phyloP scores from a whole-genome alignment of 2,888 invertebrate species.

The Chironomus tentans region DNA sequence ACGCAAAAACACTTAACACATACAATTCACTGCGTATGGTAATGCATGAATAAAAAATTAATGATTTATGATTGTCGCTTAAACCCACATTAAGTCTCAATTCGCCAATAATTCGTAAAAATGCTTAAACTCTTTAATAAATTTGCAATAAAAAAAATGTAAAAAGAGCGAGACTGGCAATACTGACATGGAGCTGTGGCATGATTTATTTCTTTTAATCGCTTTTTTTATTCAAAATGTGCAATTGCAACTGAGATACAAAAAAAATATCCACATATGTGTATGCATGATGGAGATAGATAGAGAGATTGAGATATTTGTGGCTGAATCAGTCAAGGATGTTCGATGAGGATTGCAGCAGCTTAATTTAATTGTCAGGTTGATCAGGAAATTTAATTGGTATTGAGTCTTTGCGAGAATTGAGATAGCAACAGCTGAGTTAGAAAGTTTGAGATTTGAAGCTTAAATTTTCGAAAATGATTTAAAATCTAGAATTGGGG shows the following conservation, averaged over 20 bases:
- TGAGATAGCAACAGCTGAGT: too few relatives aligned
- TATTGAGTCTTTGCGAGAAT: too few relatives aligned
- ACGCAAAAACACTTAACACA: slow-evolving; percentile 24
- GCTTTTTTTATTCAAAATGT: not conserved
- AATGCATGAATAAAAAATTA: not conserved
- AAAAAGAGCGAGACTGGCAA: not conserved
- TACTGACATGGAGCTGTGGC: not conserved
- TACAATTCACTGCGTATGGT: not conserved
- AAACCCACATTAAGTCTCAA: slow-evolving; percentile 11
- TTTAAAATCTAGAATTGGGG: too few relatives aligned
- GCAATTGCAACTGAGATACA: not conserved
- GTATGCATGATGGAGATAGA: not conserved
- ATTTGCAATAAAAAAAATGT: too few relatives aligned
- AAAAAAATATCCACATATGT: not conserved
- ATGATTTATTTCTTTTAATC: not conserved
- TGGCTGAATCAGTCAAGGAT: too few relatives aligned
- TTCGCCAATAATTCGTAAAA: not conserved
- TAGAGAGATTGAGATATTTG: not conserved
- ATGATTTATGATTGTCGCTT: slow-evolving; percentile 14
- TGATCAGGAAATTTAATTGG: too few relatives aligned
- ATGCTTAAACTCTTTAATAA: slow-evolving; percentile 17
- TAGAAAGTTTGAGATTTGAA: too few relatives aligned
- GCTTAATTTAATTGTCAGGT: too few relatives aligned
- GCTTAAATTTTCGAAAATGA: too few relatives aligned
- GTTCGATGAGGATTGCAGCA: too few relatives aligned